Conservation (phyloP, 2,113 vertebrate genomes). For the Actinemys pallida region DNA sequence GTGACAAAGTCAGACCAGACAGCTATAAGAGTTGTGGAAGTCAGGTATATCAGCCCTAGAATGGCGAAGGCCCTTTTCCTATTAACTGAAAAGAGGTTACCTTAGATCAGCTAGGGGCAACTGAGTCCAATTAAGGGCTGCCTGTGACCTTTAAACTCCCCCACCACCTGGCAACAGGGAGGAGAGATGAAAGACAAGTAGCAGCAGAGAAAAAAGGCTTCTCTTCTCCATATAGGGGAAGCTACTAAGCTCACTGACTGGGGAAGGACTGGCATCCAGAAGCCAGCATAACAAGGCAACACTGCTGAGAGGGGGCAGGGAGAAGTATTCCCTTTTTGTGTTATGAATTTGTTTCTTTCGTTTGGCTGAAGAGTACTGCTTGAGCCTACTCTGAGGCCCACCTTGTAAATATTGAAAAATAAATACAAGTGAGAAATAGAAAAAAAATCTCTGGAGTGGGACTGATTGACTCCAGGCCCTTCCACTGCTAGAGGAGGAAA, state of each 20-base stretch:
- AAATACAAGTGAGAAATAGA: neutral
- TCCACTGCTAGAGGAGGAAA: neutral
- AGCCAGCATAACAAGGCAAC: neutral
- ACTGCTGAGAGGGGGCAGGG: neutral
- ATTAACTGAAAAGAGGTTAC: neutral
- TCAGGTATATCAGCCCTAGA: neutral
- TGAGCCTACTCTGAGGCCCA: neutral
- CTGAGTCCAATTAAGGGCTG: too few species aligned
- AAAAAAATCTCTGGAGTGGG: neutral
- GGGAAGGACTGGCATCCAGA: neutral
- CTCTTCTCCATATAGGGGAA: neutral
- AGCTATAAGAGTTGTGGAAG: neutral
- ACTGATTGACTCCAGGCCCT: neutral
- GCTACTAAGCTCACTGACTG: neutral
- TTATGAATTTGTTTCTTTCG: neutral
- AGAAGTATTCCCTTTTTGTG: neutral
- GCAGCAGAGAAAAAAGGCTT: neutral
- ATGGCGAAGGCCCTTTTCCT: neutral
- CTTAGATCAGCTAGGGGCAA: neutral
- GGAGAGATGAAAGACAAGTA: neutral
- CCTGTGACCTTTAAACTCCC: too few species aligned
- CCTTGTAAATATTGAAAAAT: neutral
- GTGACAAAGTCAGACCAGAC: neutral
- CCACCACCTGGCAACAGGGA: too few species aligned
- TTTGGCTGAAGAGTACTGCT: neutral